Base-by-base conservation (phyloP, 2,888 invertebrate genomes). In the Ochlodes sylvanus region DNA sequence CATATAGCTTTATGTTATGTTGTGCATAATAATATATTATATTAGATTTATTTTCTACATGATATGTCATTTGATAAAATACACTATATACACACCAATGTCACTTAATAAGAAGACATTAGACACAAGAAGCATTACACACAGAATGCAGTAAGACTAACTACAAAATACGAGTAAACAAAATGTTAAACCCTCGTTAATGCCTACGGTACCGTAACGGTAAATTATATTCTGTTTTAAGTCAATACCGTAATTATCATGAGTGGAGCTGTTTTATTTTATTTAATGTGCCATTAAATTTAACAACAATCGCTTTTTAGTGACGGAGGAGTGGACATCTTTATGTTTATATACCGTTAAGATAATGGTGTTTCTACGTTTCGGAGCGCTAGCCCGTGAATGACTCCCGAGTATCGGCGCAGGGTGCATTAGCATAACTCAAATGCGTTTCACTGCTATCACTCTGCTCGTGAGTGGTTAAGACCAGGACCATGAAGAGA, bases 251-350 rank as follows among this genome's bases (percentile, higher is more conserved):
- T 85, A 86, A 88, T 88, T 85, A 88, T 79, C 80, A 73, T 84
- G 84, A 85, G 77, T 84, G 82, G 78, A 77, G 76, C 81, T 79
- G 80, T 87, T 80, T 81, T 76, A 79, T 82, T 89, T 88, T 88
- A 88, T 89, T 91, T 92, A 85, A 90, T 87, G 86, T 72, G 72
- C 79, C 86, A 87, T 91, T 85, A 92, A 90, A 88, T 91, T 92
- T 92, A 91, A 92, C 89, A 89, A 91, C 89, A 89, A 91, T 90
- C 85, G 84, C 84, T 83, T 89, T 87, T 90, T 85, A 88, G 88
- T 89, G 89, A 88, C 83, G 81, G 79, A 80, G 79, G 81, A 85
- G 83, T 84, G 83, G 87, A 87, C 87, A 87, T 87, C 81, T 90
- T 90, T 90, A 92, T 87, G 88, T 89, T 85, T 86, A 86, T 88